These are phyloP conservation scores for Fissipunctia ypsillon DNA, from an alignment of 2,888 invertebrate genomes.

Conservation along the genomic window DNA sequence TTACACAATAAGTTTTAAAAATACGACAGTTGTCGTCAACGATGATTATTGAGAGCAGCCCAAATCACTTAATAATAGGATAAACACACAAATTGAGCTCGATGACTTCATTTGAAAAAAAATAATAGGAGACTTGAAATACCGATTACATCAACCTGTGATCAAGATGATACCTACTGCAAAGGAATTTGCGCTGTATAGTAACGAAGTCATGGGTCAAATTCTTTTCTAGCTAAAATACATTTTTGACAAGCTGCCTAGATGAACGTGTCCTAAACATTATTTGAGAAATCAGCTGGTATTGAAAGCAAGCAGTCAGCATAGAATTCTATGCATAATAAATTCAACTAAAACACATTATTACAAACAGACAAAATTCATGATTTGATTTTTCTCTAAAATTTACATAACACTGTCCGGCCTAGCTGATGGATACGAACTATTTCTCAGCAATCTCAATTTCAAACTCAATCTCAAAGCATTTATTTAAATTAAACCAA, in stretches of 20 bases:
- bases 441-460: not conserved
- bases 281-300: not conserved
- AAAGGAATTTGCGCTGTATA: conserved; percentile 22
- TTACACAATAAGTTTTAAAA: conserved; percentile 4
- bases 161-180: conserved; percentile 4
- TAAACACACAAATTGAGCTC: conserved; percentile 47
- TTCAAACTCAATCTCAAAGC: too few relatives aligned
- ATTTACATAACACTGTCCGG: not conserved
- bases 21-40: conserved; percentile 37
- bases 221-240: not conserved
- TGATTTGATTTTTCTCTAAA: not conserved
- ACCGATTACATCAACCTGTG: conserved; percentile 43
- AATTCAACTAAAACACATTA: not conserved
- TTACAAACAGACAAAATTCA: not conserved
- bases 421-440: not conserved
- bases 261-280: not conserved
- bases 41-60: conserved; percentile 30
- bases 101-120: conserved; percentile 50
- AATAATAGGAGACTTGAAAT: conserved; percentile 42
- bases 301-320: not conserved
- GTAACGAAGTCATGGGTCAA: not conserved
- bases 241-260: not conserved
- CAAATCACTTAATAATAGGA: conserved; percentile 33
- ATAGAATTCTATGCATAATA: not conserved
- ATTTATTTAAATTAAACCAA: too few relatives aligned